Conservation (phyloP, 2,888 invertebrate species). For the Protonemura montana region DNA sequence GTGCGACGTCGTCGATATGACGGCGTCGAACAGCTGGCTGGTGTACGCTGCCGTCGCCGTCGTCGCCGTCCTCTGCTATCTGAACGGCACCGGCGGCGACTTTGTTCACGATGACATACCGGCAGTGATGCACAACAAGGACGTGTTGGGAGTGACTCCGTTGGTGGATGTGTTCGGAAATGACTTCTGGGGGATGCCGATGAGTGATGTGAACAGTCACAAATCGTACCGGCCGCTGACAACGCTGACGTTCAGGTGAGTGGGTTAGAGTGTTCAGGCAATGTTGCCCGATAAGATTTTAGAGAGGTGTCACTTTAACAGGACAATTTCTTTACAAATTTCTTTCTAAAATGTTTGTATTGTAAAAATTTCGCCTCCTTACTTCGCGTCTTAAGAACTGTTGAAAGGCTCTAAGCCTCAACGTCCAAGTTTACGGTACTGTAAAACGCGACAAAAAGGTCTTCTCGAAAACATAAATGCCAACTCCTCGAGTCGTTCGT, state of each 20-base stretch:
- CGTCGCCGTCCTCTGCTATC: slow-evolving; percentile 74
- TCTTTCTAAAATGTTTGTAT: too few species aligned
- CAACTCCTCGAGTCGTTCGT: neutral
- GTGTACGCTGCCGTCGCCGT: slow-evolving; percentile 69
- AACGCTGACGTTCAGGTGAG: slow-evolving; percentile 84
- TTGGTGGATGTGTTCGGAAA: slow-evolving; percentile 72
- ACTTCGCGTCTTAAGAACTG: too few species aligned
- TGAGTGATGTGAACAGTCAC: slow-evolving; percentile 82
- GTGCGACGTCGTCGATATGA: neutral
- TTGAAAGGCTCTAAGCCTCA: too few species aligned
- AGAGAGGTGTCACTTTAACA: too few species aligned
- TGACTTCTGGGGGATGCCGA: slow-evolving; percentile 91
- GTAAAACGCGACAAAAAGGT: too few species aligned
- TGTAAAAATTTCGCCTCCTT: too few species aligned
- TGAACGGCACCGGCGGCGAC: slow-evolving; percentile 78
- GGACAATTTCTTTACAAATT: too few species aligned
- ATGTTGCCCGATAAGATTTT: neutral
- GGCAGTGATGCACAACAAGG: slow-evolving; percentile 81
- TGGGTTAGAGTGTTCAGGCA: neutral
- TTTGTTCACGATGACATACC: slow-evolving; percentile 91
- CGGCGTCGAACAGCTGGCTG: slow-evolving; percentile 39
- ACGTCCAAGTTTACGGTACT: too few species aligned
- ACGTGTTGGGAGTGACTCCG: slow-evolving; percentile 75
- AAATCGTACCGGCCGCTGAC: slow-evolving; percentile 88
- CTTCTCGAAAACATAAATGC: too few species aligned